Evolutionary conservation across 2,113 vertebrate species (phyloP).

Genomic region (Tenebrosternarchus preto): DNA sequence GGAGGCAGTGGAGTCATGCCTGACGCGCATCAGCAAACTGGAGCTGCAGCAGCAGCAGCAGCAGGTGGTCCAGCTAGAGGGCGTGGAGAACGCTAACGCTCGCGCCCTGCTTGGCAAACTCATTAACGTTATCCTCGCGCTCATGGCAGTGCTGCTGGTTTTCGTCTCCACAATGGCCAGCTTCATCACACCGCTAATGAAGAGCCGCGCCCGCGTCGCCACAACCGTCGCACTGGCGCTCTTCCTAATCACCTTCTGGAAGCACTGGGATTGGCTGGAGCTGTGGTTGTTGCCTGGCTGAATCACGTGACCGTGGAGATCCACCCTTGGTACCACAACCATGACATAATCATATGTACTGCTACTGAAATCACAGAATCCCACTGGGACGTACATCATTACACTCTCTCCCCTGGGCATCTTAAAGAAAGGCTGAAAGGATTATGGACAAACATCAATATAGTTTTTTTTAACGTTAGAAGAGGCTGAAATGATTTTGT

Average conservation of each 20-base stretch:
- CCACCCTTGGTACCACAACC: too few species aligned
- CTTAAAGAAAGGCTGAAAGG: background rate
- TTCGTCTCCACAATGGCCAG: slow-evolving; percentile 97
- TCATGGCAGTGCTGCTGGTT: slow-evolving; percentile 97
- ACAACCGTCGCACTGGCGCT: slow-evolving; percentile 86
- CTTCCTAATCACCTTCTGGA: slow-evolving; percentile 89
- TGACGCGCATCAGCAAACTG: slow-evolving; percentile 94
- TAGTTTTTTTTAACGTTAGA: slow-evolving; percentile 7
- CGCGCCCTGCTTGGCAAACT: slow-evolving; percentile 95
- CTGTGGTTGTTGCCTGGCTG: slow-evolving; percentile 86
- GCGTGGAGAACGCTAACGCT: slow-evolving; percentile 96
- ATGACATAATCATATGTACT: too few species aligned
- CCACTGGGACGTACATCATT: background rate
- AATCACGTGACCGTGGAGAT: slow-evolving; percentile 47
- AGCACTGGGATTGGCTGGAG: slow-evolving; percentile 95
- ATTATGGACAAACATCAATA: background rate
- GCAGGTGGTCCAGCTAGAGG: slow-evolving; percentile 96
- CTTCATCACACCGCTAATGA: slow-evolving; percentile 98
- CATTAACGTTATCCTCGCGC: slow-evolving; percentile 96
- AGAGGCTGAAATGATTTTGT: background rate
- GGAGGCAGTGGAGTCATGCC: slow-evolving; percentile 96
- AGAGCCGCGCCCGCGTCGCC: slow-evolving; percentile 88
- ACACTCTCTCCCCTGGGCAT: background rate
- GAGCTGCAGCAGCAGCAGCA: slow-evolving; percentile 98
- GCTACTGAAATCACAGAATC: background rate